Conservation (phyloP, 1,140 invertebrate genomes). For the Atta colombica region DNA sequence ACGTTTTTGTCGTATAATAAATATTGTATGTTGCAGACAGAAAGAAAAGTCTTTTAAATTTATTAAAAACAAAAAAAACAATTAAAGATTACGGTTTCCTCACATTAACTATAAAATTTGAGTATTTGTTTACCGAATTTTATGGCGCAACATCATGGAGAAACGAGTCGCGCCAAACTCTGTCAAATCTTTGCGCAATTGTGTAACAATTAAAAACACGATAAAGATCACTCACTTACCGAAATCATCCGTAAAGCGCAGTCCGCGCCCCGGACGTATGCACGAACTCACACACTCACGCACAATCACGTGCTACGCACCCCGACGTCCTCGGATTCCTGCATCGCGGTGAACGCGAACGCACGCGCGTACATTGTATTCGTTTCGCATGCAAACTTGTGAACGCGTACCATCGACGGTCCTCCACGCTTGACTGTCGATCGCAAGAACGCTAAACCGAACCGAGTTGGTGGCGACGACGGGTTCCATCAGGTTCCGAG, state of each 20-base stretch:
- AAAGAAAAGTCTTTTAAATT: not conserved
- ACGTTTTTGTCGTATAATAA: not conserved
- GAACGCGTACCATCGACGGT: constrained; percentile 61
- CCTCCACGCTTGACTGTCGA: constrained; percentile 81
- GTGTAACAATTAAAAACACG: not conserved
- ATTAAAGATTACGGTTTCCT: not conserved
- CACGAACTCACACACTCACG: constrained; percentile 32
- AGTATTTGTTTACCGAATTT: not conserved
- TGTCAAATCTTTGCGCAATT: not conserved
- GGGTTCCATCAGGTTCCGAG: constrained; percentile 76
- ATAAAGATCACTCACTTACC: constrained; percentile 27
- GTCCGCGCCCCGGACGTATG: constrained; percentile 18
- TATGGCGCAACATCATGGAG: not conserved
- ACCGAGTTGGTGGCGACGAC: constrained; percentile 55
- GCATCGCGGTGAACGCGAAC: constrained; percentile 21
- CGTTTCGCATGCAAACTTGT: not conserved
- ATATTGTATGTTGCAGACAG: not conserved
- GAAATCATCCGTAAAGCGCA: constrained; percentile 44
- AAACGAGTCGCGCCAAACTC: not conserved
- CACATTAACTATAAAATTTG: not conserved
- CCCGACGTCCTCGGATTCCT: constrained; percentile 15
- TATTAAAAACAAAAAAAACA: not conserved
- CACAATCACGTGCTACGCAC: constrained; percentile 17
- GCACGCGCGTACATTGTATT: constrained; percentile 7
- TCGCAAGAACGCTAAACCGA: constrained; percentile 53